Conservation (phyloP, 2,113 vertebrate genomes). For the Mobula birostris region DNA sequence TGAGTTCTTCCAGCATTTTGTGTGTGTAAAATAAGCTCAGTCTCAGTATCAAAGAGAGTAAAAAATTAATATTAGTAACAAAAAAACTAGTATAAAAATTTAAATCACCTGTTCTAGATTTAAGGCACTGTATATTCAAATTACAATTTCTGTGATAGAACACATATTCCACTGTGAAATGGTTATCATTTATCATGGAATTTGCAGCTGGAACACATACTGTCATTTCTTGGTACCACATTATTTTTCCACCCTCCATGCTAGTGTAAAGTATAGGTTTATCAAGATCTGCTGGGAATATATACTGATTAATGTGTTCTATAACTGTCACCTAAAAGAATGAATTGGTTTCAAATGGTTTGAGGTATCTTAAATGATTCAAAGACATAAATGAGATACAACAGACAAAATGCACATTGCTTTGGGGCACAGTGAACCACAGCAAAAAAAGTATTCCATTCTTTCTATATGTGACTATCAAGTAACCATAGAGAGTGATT, state of each 20-base stretch:
- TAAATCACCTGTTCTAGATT: background rate
- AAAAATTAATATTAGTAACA: background rate
- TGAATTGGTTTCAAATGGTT: background rate
- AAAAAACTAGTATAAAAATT: background rate
- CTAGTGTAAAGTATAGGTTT: background rate
- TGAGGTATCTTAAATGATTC: constrained; percentile 8
- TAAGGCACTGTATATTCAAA: background rate
- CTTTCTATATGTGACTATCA: too few relatives aligned
- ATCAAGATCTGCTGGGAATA: background rate
- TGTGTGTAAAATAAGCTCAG: background rate
- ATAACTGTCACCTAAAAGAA: background rate
- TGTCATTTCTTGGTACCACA: background rate
- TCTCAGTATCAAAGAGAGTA: background rate
- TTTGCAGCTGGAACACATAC: background rate
- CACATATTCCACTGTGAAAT: background rate
- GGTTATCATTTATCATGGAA: background rate
- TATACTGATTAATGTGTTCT: background rate
- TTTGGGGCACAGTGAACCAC: too few relatives aligned
- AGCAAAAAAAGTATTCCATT: too few relatives aligned
- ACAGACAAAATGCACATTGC: too few relatives aligned
- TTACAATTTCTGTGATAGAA: too few relatives aligned
- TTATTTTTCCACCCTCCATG: background rate
- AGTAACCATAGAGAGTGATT: too few relatives aligned
- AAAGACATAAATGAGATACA: background rate
- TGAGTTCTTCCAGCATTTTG: too few relatives aligned